A percentile compares a stretch with the other conserved stretches of the same genome.
Evolutionary conservation across 2,888 invertebrate genomes (phyloP).

Genomic region (Synanthedon vespiformis): DNA sequence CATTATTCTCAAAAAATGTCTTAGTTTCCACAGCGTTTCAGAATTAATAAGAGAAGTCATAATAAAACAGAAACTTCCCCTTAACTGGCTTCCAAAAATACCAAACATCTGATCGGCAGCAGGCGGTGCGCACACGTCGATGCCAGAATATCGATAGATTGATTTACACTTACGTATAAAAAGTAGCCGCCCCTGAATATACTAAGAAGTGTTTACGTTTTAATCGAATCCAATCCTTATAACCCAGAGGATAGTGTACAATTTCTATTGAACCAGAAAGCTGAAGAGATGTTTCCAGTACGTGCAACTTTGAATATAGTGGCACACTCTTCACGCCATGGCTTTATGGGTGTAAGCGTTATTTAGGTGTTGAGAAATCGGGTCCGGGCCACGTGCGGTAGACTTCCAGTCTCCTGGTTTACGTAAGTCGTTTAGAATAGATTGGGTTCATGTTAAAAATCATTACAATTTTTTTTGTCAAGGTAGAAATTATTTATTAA

Average conservation of each 20-base stretch:
- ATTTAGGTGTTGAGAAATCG: constrained; percentile 20
- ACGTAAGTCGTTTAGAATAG: constrained; percentile 11
- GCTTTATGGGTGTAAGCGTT: constrained; percentile 23
- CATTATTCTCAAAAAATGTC: too few relatives aligned
- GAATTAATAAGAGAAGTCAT: too few relatives aligned
- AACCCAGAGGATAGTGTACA: background rate
- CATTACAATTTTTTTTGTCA: too few relatives aligned
- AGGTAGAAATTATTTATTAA: background rate
- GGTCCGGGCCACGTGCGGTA: constrained; percentile 23
- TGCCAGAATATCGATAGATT: constrained; percentile 50
- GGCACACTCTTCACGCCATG: constrained; percentile 10
- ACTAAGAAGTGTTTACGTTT: background rate
- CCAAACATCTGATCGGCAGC: constrained; percentile 43
- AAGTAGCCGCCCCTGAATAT: constrained; percentile 19
- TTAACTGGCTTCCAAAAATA: constrained; percentile 46
- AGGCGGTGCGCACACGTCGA: constrained; percentile 47
- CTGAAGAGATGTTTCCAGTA: background rate
- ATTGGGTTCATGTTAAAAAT: background rate
- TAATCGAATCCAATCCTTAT: background rate
- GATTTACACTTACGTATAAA: constrained; percentile 36
- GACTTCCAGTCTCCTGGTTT: constrained; percentile 16
- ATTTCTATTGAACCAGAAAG: background rate
- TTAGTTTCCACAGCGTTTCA: too few relatives aligned
- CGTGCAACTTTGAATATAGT: constrained; percentile 3
- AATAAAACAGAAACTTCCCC: constrained; percentile 17